Conservation (phyloP, 2,888 invertebrate genomes). For the Andricus curvator region DNA sequence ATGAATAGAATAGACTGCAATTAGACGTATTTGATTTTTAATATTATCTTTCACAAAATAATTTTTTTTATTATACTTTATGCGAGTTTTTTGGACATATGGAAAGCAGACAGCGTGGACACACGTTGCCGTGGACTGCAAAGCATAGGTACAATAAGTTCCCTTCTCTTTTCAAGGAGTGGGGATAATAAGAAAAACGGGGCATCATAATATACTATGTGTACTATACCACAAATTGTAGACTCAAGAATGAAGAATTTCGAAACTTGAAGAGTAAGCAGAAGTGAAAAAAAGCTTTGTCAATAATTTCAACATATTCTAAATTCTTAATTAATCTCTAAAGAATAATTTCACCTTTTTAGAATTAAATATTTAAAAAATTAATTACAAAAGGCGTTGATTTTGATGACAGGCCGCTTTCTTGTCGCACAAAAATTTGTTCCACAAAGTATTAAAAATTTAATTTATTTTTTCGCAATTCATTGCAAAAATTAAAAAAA, state of each 20-base stretch:
- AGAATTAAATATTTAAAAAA: not conserved
- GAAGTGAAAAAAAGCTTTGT: constrained; percentile 4
- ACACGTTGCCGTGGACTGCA: not conserved
- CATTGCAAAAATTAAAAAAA: no score
- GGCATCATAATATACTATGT: not conserved
- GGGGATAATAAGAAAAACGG: constrained; percentile 25
- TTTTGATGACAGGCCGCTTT: no score
- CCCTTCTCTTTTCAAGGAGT: constrained; percentile 27
- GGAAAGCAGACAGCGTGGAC: not conserved
- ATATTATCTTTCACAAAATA: not conserved
- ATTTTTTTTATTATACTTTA: not conserved
- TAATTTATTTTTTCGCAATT: no score
- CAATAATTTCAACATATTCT: not conserved
- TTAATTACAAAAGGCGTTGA: not conserved
- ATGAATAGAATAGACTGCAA: not conserved
- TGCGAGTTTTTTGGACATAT: constrained; percentile 12
- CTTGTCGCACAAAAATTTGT: no score
- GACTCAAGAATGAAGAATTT: not conserved
- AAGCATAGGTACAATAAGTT: not conserved
- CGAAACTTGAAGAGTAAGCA: not conserved
- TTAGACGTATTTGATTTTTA: no score
- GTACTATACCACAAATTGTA: not conserved
- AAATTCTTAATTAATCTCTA: not conserved
- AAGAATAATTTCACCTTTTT: not conserved
- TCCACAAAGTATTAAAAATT: no score